Conservation (phyloP, 2,797 vertebrate species). For the Sebastes minor region DNA sequence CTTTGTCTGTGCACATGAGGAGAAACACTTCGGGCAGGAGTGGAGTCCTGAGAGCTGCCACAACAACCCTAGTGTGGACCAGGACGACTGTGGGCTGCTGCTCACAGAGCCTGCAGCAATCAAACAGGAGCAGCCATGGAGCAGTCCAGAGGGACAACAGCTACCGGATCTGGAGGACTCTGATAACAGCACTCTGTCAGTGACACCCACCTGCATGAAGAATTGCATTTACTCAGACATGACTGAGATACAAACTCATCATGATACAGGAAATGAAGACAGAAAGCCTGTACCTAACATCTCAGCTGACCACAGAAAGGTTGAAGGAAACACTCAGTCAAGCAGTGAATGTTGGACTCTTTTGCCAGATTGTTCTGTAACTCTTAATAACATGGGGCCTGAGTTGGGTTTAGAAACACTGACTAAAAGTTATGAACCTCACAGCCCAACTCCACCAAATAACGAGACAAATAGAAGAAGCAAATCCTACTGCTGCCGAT, state of each 20-base stretch:
- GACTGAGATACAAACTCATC: not conserved
- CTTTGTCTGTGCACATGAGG: not conserved
- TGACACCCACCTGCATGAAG: not conserved
- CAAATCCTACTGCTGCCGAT: not conserved
- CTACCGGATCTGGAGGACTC: not conserved
- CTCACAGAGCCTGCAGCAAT: not conserved
- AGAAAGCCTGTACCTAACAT: not conserved
- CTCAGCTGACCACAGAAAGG: not conserved
- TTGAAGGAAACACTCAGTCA: not conserved
- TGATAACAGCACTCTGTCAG: not conserved
- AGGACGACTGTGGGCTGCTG: not conserved
- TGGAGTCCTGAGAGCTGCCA: conserved; percentile 9
- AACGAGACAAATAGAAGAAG: not conserved
- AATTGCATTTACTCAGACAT: not conserved
- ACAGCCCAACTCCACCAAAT: not conserved
- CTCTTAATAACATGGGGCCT: not conserved
- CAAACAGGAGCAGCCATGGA: conserved; percentile 13
- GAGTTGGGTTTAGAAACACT: not conserved
- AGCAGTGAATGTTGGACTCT: not conserved
- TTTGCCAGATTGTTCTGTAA: conserved; percentile 7
- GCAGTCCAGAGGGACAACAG: conserved; percentile 1
- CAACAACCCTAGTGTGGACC: not conserved
- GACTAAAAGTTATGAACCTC: not conserved
- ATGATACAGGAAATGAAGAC: not conserved
- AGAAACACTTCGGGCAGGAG: not conserved